Evolutionary conservation across 2,113 vertebrate genomes (phyloP).

Genomic region (Chitala chitala): DNA sequence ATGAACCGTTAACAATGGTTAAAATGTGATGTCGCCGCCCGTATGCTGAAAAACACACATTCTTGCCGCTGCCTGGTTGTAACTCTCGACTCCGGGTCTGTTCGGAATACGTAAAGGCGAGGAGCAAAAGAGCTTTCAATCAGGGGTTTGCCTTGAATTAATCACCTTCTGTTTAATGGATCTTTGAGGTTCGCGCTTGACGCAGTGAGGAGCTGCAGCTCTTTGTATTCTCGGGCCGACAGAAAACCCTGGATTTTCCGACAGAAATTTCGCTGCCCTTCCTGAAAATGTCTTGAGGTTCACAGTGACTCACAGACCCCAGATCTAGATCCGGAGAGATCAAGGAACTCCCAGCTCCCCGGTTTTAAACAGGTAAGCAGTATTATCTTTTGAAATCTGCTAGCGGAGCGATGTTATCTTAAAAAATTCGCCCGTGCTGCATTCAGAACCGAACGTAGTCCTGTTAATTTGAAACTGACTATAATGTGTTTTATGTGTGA

Average conservation of each 20-base stretch:
- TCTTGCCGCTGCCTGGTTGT: slow-evolving; percentile 38
- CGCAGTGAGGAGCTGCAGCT: slow-evolving; percentile 76
- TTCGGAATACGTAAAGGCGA: slow-evolving; percentile 51
- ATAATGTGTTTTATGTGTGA: background rate
- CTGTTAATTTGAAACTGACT: background rate
- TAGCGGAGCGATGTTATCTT: slow-evolving; percentile 17
- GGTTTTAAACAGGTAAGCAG: slow-evolving; percentile 57
- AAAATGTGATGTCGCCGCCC: slow-evolving; percentile 57
- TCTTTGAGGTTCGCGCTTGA: slow-evolving; percentile 64
- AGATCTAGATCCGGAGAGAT: slow-evolving; percentile 45
- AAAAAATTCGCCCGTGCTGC: slow-evolving; percentile 21
- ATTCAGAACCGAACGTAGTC: slow-evolving; percentile 1
- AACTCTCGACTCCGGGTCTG: slow-evolving; percentile 37
- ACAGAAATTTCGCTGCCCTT: slow-evolving; percentile 37
- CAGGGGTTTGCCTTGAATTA: slow-evolving; percentile 55
- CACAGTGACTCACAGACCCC: slow-evolving; percentile 48
- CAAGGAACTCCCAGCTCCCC: slow-evolving; percentile 37
- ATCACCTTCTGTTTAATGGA: slow-evolving; percentile 60
- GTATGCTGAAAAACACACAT: slow-evolving; percentile 43
- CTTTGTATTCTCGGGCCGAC: slow-evolving; percentile 50
- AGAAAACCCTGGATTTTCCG: slow-evolving; percentile 60
- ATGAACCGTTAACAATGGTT: slow-evolving; percentile 47
- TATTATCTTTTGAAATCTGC: slow-evolving; percentile 19
- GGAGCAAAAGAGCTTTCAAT: slow-evolving; percentile 45
- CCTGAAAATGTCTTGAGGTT: slow-evolving; percentile 44